phyloP scores from a whole-genome alignment of 2,888 invertebrate genomes.

The Cosmia trapezina region DNA sequence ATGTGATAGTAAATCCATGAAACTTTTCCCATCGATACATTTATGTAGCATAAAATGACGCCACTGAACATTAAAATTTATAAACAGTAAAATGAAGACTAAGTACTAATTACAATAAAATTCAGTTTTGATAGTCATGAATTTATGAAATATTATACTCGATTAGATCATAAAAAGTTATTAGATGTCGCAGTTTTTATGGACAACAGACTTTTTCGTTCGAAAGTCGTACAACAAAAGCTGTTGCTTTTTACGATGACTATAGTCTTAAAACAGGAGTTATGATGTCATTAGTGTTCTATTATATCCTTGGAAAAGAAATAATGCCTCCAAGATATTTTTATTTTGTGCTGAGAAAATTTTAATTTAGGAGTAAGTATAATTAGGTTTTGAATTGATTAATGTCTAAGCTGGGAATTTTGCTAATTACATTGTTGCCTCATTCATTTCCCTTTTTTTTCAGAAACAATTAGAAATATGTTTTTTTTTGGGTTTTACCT shows the following conservation, averaged over 20 bases:
- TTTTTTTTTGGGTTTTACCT: background rate
- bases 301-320: constrained; percentile 56
- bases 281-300: constrained; percentile 65
- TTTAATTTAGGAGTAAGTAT: constrained; percentile 37
- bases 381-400: constrained; percentile 22
- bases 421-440: background rate
- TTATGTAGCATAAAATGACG: background rate
- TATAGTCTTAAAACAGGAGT: constrained; percentile 63
- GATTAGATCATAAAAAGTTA: constrained; percentile 69
- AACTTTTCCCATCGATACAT: background rate
- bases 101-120: constrained; percentile 48
- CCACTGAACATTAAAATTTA: constrained; percentile 2
- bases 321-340: constrained; percentile 55
- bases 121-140: constrained; percentile 40
- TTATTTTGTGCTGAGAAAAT: constrained; percentile 41
- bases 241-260: constrained; percentile 66
- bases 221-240: constrained; percentile 60
- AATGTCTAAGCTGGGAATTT: constrained; percentile 5
- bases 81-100: constrained; percentile 14
- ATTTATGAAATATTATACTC: constrained; percentile 62
- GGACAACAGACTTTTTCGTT: constrained; percentile 56
- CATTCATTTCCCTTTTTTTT: background rate
- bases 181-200: constrained; percentile 64
- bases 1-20: background rate
- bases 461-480: background rate